These are phyloP conservation scores for Aricia artaxerxes DNA, from an alignment of 2,888 invertebrate species.

Conservation along the genomic window DNA sequence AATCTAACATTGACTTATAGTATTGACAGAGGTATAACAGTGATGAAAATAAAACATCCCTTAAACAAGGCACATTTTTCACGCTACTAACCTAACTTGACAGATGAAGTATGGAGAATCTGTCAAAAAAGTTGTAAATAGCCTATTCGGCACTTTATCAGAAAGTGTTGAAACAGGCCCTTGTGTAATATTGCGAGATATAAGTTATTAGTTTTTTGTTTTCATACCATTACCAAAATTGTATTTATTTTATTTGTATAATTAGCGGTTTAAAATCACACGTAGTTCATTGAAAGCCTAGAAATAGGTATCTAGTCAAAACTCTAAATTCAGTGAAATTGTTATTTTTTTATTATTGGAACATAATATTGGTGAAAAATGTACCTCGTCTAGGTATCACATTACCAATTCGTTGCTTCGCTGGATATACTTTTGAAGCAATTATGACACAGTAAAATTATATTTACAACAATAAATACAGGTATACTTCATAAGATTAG, in stretches of 20 bases:
- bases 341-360: background rate
- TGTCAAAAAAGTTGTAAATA: too few relatives aligned
- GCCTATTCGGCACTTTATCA: too few relatives aligned
- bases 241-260: background rate
- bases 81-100: background rate
- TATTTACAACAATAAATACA: constrained; percentile 38
- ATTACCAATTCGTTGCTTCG: constrained; percentile 48
- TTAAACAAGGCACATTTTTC: background rate
- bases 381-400: constrained; percentile 41
- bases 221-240: too few relatives aligned
- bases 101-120: too few relatives aligned
- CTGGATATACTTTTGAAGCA: constrained; percentile 43
- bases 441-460: constrained; percentile 32
- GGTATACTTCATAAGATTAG: constrained; percentile 47
- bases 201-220: background rate
- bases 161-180: too few relatives aligned
- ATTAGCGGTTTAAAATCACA: background rate
- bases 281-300: background rate
- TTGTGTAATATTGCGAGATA: background rate
- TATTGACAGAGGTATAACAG: constrained; percentile 35
- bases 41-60: constrained; percentile 33
- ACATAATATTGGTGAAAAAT: background rate
- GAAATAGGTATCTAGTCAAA: background rate
- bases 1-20: constrained; percentile 39
- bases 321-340: background rate